Evolutionary conservation across 2,888 invertebrate genomes (phyloP), one percentile per base, ranked within the genome.

Genomic region (Hoplodrina ambigua): DNA sequence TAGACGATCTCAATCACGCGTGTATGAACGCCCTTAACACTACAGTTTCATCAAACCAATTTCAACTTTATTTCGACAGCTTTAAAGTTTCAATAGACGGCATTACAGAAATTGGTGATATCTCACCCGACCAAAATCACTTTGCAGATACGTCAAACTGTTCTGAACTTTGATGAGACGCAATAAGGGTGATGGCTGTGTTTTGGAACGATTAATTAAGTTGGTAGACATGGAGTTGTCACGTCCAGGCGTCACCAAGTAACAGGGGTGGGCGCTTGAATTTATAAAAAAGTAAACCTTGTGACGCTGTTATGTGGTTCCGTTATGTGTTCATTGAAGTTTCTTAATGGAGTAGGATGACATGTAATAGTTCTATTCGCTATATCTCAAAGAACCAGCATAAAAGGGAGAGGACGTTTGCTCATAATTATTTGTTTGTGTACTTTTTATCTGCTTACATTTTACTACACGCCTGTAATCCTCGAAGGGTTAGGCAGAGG

Each of bases 1-100:
- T 72, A 75, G 69, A 79, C 85, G 67, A 84, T 84, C 83, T 85
- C 71, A 75, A 75, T 74, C 84, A 84, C 77, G 83, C 58, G 74
- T 85, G 64, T 79, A 78, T 58, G 76, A 69, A 81, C 81, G 78
- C 81, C 83, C 79, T 84, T 50, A 33, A 5, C 8, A n/a, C 5
- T 59, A 56, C 46, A 30, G 8, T 1, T 8, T 4, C 6, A 5
- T 11, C 54, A 68, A 67, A 67, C 50, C 0, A 82, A n/a, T 72
- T 62, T 70, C 17, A 58, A 71, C 69, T 25, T 58, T 73, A 64
- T 1, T 0, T 0, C 2, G 4, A 0, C 0, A 0, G 0, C 0
- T 0, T 0, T 50, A 71, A 59, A 33, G 1, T 41, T 19, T 20
- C 7, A 0, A 46, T 11, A 1, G 17, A 13, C 30, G 0, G 67